phyloP scores from a whole-genome alignment of 2,113 vertebrate species.

The Bubalus kerabau region DNA sequence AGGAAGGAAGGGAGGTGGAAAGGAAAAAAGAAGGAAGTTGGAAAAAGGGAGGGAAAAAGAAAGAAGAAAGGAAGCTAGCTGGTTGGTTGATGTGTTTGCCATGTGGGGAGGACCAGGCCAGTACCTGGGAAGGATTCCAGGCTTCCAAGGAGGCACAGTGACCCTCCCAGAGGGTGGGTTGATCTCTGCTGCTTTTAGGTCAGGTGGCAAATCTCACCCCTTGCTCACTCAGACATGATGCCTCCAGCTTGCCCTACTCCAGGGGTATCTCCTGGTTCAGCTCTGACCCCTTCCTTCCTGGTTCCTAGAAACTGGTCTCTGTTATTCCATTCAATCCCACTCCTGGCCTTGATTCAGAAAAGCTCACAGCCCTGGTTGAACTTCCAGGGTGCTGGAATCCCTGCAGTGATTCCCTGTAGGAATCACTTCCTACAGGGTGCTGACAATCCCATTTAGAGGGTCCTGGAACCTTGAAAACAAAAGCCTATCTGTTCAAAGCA shows the following conservation, averaged over 20 bases:
- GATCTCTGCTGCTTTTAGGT: neutral
- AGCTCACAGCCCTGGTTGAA: neutral
- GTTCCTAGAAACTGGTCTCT: neutral
- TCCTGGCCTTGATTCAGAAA: neutral
- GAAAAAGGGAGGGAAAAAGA: neutral
- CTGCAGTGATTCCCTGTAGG: no score
- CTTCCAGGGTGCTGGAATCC: neutral
- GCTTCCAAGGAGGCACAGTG: neutral
- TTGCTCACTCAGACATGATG: neutral
- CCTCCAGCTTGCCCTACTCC: neutral
- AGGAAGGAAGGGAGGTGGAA: neutral
- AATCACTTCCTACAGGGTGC: neutral
- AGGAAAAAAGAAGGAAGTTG: neutral
- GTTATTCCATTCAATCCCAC: neutral
- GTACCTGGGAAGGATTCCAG: neutral
- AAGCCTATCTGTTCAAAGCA: neutral
- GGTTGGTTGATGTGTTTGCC: neutral
- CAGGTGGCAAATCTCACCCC: neutral
- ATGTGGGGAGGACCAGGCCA: neutral
- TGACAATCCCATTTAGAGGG: neutral
- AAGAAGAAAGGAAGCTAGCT: neutral
- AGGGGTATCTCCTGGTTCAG: neutral
- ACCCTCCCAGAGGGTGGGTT: neutral
- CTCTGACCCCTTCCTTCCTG: neutral
- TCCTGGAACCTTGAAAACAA: neutral